These are phyloP conservation scores for Rhizomys pruinosus DNA, from an alignment of 2,113 vertebrate genomes.

Conservation along the genomic window DNA sequence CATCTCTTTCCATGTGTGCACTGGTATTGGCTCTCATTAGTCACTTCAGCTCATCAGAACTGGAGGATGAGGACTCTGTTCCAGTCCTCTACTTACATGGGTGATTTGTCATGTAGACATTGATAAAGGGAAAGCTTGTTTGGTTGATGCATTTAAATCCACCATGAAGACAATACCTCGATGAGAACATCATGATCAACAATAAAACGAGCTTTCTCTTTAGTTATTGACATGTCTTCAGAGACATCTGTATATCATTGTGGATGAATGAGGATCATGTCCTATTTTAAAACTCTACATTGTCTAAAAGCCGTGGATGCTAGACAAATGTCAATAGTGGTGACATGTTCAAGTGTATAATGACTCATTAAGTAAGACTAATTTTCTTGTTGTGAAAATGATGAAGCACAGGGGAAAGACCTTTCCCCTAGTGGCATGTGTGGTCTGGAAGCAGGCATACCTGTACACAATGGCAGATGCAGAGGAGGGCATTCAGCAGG, in stretches of 20 bases:
- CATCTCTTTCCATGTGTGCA: fast-evolving
- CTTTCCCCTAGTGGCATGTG: fast-evolving
- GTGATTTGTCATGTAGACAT: not conserved
- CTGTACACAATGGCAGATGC: no score
- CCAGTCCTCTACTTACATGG: not conserved
- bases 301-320: not conserved
- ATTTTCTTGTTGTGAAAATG: slow-evolving; percentile 2
- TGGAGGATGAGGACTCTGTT: not conserved
- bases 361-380: not conserved
- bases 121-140: not conserved
- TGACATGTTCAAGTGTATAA: not conserved
- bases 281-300: not conserved
- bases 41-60: not conserved
- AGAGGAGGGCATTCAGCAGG: not conserved
- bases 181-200: not conserved
- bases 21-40: not conserved
- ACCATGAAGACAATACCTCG: not conserved
- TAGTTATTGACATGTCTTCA: not conserved
- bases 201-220: not conserved
- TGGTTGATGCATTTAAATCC: not conserved
- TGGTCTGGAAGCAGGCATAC: not conserved
- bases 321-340: not conserved
- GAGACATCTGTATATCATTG: not conserved
- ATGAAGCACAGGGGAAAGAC: not conserved
- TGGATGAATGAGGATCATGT: not conserved